Percentiles rank a stretch among this genome's conserved stretches.
These are phyloP conservation scores for Ariolimax columbianus DNA, from an alignment of 2,888 invertebrate species.

Conservation along the genomic window DNA sequence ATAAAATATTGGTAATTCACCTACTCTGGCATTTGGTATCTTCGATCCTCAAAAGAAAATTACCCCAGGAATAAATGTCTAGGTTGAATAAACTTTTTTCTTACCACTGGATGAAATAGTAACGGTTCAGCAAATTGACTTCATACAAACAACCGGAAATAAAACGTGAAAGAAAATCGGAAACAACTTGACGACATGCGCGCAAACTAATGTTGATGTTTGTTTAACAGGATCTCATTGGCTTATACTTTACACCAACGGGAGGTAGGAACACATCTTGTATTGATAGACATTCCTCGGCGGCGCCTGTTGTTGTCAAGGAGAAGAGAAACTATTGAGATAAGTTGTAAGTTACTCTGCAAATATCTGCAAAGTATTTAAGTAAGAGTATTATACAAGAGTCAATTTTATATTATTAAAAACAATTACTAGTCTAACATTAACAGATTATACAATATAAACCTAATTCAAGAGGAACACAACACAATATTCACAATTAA, in stretches of 20 bases:
- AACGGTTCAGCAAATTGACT: constrained; percentile 28
- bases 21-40: not conserved
- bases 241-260: constrained; percentile 40
- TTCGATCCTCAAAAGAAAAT: not conserved
- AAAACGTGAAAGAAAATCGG: constrained; percentile 54
- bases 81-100: constrained; percentile 4
- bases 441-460: too few species aligned
- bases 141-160: constrained; percentile 54
- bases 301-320: constrained; percentile 43
- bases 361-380: not conserved
- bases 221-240: constrained; percentile 50
- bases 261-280: constrained; percentile 12
- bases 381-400: not conserved
- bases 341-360: not conserved
- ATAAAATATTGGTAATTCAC: not conserved
- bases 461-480: too few species aligned
- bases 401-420: too few species aligned
- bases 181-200: constrained; percentile 52
- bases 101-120: constrained; percentile 22
- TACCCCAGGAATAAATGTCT: not conserved
- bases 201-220: constrained; percentile 31
- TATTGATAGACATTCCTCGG: constrained; percentile 47
- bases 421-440: too few species aligned
- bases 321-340: not conserved
- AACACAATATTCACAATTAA: too few species aligned